Conservation (phyloP, 2,797 vertebrate species). For the Anas capensis region DNA sequence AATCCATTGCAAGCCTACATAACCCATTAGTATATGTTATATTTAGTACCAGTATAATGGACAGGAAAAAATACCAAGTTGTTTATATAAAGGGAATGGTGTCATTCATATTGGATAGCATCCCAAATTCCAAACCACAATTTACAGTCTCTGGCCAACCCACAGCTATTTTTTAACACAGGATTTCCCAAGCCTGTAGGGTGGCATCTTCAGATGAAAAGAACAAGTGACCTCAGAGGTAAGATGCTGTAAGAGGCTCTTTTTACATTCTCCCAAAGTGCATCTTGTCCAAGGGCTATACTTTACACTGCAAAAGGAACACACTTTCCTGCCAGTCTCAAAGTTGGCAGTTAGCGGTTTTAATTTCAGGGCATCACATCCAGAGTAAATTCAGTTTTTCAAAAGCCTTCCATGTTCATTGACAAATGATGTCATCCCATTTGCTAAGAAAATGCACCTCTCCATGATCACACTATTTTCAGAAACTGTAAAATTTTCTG, state of each 20-base stretch:
- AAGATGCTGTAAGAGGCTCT: background rate
- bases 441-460: background rate
- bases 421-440: background rate
- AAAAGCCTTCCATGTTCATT: background rate
- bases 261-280: background rate
- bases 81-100: constrained; percentile 62
- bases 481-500: background rate
- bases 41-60: constrained; percentile 69
- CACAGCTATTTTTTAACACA: constrained; percentile 18
- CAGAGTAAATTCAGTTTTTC: background rate
- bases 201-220: constrained; percentile 34
- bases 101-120: constrained; percentile 52
- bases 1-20: constrained; percentile 50
- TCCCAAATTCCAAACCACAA: constrained; percentile 27
- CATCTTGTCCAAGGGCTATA: background rate
- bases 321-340: background rate
- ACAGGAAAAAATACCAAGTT: constrained; percentile 37
- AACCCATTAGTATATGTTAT: constrained; percentile 54
- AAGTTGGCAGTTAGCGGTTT: background rate
- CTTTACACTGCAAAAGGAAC: constrained; percentile 17
- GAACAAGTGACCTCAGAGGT: constrained; percentile 45
- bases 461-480: background rate
- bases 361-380: background rate
- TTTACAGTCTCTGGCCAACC: constrained; percentile 27
- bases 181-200: constrained; percentile 38